Percentiles rank a stretch among this genome's conserved stretches.
Conservation (phyloP, 2,888 invertebrate genomes). For the Ectemnius lituratus region DNA sequence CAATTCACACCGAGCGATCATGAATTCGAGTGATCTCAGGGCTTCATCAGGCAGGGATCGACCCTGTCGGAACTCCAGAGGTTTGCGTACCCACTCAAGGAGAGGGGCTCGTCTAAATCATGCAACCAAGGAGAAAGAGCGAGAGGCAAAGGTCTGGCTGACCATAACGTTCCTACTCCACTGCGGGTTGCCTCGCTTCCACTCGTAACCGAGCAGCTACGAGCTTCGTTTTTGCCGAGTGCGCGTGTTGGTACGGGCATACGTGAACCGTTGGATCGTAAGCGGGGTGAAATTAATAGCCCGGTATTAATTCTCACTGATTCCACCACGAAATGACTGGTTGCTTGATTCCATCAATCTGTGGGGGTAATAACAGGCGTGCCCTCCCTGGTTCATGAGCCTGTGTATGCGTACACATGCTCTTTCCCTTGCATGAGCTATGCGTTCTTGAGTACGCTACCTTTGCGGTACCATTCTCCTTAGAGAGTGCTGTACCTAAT, state of each 20-base stretch:
- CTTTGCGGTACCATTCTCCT: conserved; percentile 24
- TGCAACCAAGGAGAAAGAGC: conserved; percentile 51
- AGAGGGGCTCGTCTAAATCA: conserved; percentile 70
- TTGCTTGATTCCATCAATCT: conserved; percentile 77
- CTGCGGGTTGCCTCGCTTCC: conserved; percentile 27
- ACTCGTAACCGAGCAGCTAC: conserved; percentile 19
- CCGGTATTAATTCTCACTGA: conserved; percentile 76
- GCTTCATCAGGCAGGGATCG: conserved; percentile 65
- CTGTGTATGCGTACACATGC: conserved; percentile 18
- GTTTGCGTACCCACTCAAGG: conserved; percentile 53
- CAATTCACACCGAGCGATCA: conserved; percentile 71
- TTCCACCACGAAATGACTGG: conserved; percentile 75
- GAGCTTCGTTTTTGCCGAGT: neutral
- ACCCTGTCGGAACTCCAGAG: conserved; percentile 50
- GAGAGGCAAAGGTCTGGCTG: neutral
- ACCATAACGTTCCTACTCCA: conserved; percentile 47
- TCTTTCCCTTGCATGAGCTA: conserved; percentile 4
- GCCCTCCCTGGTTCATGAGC: conserved; percentile 43
- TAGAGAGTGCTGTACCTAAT: too few relatives aligned
- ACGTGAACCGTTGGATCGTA: conserved; percentile 39
- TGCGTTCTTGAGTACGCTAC: conserved; percentile 17
- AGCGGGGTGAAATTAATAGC: conserved; percentile 75
- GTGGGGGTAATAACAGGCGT: conserved; percentile 74
- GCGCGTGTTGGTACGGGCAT: conserved; percentile 4
- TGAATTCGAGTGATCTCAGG: conserved; percentile 66